phyloP scores from a whole-genome alignment of 2,888 invertebrate species.

The Netelia inedita region DNA sequence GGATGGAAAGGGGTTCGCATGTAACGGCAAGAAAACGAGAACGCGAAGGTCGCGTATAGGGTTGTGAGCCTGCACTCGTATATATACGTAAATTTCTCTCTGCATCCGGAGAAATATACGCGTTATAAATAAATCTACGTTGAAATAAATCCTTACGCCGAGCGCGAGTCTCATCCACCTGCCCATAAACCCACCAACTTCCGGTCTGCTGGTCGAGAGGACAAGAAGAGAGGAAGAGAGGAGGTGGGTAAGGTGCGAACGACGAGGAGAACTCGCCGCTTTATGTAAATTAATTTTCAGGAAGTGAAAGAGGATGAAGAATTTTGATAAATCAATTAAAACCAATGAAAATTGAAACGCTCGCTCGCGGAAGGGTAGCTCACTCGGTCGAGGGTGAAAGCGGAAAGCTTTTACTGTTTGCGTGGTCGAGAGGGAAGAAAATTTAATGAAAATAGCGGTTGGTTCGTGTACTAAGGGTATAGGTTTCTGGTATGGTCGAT shows the following conservation, averaged over 20 bases:
- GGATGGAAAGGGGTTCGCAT: neutral
- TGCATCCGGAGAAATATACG: conserved; percentile 43
- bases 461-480: conserved; percentile 7
- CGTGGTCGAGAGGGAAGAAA: conserved; percentile 19
- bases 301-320: neutral
- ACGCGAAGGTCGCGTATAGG: conserved; percentile 6
- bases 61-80: conserved; percentile 12
- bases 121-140: conserved; percentile 69
- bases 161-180: neutral
- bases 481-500: conserved; percentile 41
- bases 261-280: conserved; percentile 18
- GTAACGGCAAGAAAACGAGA: conserved; percentile 19
- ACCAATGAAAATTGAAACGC: conserved; percentile 35
- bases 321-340: conserved; percentile 46
- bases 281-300: conserved; percentile 59
- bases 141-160: conserved; percentile 63
- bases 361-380: neutral
- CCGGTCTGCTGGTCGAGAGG: conserved; percentile 27
- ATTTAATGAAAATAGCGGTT: conserved; percentile 45
- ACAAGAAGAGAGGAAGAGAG: conserved; percentile 23
- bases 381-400: conserved; percentile 14
- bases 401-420: neutral
- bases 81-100: conserved; percentile 29
- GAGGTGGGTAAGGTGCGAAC: conserved; percentile 11
- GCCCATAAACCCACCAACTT: neutral